Conservation (phyloP, 1,140 invertebrate genomes). For the Papilio helenus region DNA sequence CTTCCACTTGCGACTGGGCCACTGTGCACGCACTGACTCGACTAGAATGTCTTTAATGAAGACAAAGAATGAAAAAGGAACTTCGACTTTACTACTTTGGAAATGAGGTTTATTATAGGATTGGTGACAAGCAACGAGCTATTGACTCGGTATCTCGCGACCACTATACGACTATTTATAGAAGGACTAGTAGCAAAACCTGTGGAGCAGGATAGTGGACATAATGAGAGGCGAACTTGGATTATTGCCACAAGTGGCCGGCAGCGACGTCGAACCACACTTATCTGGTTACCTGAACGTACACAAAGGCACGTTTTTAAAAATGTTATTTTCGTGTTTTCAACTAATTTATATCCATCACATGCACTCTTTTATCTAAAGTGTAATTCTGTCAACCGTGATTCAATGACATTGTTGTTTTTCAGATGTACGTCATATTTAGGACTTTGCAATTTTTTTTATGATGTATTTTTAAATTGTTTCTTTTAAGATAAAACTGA, state of each 20-base stretch:
- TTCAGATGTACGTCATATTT: constrained; percentile 23
- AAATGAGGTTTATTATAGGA: constrained; percentile 45
- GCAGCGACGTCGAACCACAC: constrained; percentile 54
- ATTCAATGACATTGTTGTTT: constrained; percentile 40
- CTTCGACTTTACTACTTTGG: constrained; percentile 39
- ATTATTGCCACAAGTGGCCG: constrained; percentile 64
- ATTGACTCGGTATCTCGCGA: constrained; percentile 44
- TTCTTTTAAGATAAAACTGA: not conserved
- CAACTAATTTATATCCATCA: constrained; percentile 52
- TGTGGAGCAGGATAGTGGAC: constrained; percentile 69
- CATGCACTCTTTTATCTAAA: constrained; percentile 47
- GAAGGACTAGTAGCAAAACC: constrained; percentile 74
- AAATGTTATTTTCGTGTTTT: constrained; percentile 52
- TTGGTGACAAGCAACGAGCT: constrained; percentile 43
- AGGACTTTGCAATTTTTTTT: constrained; percentile 17
- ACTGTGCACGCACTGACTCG: constrained; percentile 52
- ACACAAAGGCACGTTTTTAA: constrained; percentile 53
- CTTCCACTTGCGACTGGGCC: constrained; percentile 71
- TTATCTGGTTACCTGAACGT: constrained; percentile 56
- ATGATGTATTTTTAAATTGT: not conserved
- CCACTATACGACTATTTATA: constrained; percentile 77
- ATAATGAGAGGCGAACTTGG: constrained; percentile 72
- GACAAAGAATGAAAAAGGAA: constrained; percentile 36
- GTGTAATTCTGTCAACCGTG: constrained; percentile 42
- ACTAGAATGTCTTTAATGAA: constrained; percentile 41